Evolutionary conservation across 2,888 invertebrate species (phyloP).

Genomic region (Trisateles emortualis): DNA sequence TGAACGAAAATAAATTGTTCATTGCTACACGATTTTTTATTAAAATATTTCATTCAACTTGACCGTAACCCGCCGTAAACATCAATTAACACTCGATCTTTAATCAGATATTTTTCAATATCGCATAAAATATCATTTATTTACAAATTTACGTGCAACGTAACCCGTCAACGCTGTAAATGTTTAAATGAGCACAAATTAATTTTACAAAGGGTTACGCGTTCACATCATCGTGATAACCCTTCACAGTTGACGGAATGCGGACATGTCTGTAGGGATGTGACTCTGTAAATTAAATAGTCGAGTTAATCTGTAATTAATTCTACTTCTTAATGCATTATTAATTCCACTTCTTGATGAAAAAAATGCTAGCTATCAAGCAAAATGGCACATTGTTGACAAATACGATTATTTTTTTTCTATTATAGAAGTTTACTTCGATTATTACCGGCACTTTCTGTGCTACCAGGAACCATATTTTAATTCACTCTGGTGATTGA

Average conservation of each 20-base stretch:
- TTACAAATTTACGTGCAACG: conserved; percentile 26
- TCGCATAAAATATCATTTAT: conserved; percentile 38
- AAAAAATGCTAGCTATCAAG: no score
- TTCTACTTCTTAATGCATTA: no score
- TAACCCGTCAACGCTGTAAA: conserved; percentile 20
- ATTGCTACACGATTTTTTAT: not conserved
- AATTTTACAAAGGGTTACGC: conserved; percentile 45
- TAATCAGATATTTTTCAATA: conserved; percentile 23
- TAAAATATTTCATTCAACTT: not conserved
- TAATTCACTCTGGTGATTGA: no score
- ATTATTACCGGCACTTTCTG: no score
- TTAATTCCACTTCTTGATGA: no score
- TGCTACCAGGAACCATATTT: no score
- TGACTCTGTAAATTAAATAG: not conserved
- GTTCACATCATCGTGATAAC: conserved; percentile 31
- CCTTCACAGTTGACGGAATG: conserved; percentile 26
- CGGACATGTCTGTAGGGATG: conserved; percentile 26
- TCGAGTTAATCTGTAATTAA: not conserved
- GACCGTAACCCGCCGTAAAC: not conserved
- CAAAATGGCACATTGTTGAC: no score
- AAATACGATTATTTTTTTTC: no score
- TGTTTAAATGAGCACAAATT: conserved; percentile 44
- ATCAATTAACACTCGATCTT: conserved; percentile 3
- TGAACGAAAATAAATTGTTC: no score
- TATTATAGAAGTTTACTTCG: no score